These are phyloP conservation scores for Ferrisia virgata DNA, from an alignment of 2,888 invertebrate species.

Conservation along the genomic window DNA sequence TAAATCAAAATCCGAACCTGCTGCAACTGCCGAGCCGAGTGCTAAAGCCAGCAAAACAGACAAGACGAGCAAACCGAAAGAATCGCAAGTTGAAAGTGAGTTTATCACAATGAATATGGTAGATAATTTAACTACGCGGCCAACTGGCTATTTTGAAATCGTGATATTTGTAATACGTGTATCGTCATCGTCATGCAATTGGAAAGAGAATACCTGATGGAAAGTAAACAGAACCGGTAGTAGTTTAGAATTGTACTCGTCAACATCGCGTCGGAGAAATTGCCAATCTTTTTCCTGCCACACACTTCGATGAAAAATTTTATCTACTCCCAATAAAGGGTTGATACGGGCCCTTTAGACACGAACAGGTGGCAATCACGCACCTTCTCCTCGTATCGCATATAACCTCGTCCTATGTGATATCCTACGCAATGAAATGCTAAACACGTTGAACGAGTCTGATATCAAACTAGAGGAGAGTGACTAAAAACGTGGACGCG, in stretches of 20 bases:
- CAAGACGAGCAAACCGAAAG: neutral
- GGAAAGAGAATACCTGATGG: neutral
- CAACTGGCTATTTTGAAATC: too few species aligned
- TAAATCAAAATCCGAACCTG: constrained; percentile 48
- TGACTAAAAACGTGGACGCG: neutral
- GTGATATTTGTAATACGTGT: neutral
- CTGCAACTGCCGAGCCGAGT: neutral
- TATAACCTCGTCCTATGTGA: too few species aligned
- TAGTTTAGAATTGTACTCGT: neutral
- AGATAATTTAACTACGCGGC: too few species aligned
- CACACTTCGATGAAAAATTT: too few species aligned
- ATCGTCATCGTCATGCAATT: too few species aligned
- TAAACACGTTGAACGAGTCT: neutral
- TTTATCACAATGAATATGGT: too few species aligned
- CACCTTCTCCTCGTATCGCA: neutral
- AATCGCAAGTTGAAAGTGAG: constrained; percentile 20
- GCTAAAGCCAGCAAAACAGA: neutral
- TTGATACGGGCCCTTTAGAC: neutral
- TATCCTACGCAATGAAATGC: constrained; percentile 6
- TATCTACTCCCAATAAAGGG: neutral
- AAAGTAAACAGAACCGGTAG: neutral
- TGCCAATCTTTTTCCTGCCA: neutral
- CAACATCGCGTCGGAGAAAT: neutral
- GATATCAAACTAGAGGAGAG: neutral
- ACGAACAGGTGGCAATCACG: neutral